Conservation (phyloP, 1,140 invertebrate genomes). For the Adoxophyes honmai region DNA sequence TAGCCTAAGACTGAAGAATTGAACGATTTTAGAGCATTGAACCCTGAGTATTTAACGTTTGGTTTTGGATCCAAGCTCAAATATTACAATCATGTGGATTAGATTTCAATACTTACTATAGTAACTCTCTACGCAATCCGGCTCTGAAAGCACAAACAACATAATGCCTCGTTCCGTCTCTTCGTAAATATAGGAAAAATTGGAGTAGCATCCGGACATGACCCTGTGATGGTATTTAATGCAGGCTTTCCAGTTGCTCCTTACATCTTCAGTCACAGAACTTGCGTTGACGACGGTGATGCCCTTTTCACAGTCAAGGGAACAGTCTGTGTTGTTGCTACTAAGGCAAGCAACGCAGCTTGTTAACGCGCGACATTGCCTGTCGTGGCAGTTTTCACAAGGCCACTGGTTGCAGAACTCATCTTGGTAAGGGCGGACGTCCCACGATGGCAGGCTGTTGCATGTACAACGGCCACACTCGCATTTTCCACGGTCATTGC, state of each 20-base stretch:
- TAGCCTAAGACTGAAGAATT: no score
- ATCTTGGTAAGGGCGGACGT: constrained; percentile 2
- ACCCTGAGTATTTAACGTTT: no score
- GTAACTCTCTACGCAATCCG: background rate
- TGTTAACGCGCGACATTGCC: background rate
- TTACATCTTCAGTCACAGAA: background rate
- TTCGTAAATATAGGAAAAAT: constrained; percentile 8
- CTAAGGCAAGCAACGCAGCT: background rate
- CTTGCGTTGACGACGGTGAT: background rate
- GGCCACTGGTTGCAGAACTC: background rate
- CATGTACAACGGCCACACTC: constrained; percentile 9
- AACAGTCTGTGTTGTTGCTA: background rate
- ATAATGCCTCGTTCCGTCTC: background rate
- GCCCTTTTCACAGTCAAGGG: background rate
- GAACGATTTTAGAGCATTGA: no score
- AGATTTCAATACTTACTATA: background rate
- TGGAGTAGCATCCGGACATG: background rate
- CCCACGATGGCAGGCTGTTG: background rate
- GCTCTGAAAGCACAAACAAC: background rate
- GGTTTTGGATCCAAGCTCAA: no score
- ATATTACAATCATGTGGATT: no score
- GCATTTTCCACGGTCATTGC: constrained; percentile 3
- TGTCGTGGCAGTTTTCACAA: background rate
- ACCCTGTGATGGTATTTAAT: background rate
- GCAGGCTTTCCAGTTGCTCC: background rate